Percentiles rank a stretch among this genome's conserved stretches.
phyloP scores from a whole-genome alignment of 2,888 invertebrate genomes.

The Heliconius hortense region DNA sequence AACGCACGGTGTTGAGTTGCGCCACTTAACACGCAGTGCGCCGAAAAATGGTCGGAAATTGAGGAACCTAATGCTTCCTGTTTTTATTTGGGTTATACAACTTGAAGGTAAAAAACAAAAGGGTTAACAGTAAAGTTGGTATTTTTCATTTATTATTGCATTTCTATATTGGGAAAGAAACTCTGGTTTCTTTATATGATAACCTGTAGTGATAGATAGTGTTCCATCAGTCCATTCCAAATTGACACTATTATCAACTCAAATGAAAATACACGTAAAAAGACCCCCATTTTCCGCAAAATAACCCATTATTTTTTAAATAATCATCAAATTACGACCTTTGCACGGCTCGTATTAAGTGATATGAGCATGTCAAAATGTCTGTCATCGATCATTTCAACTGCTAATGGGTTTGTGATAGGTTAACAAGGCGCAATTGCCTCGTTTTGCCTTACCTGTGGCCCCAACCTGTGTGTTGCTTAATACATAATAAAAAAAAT shows the following conservation, averaged over 20 bases:
- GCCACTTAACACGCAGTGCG: too few species aligned
- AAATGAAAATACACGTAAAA: background rate
- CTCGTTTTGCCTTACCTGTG: conserved; percentile 26
- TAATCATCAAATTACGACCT: conserved; percentile 17
- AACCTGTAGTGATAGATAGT: background rate
- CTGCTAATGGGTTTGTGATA: conserved; percentile 33
- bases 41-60: too few species aligned
- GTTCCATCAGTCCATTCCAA: background rate
- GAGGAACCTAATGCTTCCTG: too few species aligned
- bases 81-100: too few species aligned
- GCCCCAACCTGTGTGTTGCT: conserved; percentile 17
- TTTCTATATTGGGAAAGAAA: too few species aligned
- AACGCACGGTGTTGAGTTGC: background rate
- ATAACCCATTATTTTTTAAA: background rate
- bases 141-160: too few species aligned
- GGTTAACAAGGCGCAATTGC: conserved; percentile 36
- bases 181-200: too few species aligned
- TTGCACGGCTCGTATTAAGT: background rate
- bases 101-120: too few species aligned
- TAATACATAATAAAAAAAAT: background rate
- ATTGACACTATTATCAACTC: background rate
- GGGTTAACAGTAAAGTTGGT: too few species aligned
- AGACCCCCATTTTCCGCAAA: background rate
- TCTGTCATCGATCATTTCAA: conserved; percentile 33
- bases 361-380: background rate